Conservation (phyloP, 2,797 vertebrate genomes). For the Coracias cyanogaster region DNA sequence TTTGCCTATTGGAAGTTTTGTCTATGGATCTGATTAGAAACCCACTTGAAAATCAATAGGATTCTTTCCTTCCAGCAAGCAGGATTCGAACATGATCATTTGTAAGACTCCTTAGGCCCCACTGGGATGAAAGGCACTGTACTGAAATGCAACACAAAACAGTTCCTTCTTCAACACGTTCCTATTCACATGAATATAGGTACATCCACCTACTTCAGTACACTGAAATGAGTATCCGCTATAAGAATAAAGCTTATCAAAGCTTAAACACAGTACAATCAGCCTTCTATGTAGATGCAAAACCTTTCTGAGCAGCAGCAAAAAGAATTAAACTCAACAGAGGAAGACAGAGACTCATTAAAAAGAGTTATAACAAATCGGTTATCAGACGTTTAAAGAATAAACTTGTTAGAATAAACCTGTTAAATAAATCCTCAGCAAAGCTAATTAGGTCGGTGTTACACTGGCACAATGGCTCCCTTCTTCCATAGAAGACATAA, state of each 20-base stretch:
- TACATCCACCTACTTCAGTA: conserved; percentile 40
- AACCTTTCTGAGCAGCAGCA: conserved; percentile 44
- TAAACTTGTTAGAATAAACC: conserved; percentile 78
- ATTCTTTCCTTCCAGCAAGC: not conserved
- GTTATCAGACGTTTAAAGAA: conserved; percentile 77
- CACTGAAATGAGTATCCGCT: conserved; percentile 42
- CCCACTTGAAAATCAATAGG: not conserved
- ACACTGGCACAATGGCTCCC: conserved; percentile 58
- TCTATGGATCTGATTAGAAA: not conserved
- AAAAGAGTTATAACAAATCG: conserved; percentile 72
- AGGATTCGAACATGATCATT: not conserved
- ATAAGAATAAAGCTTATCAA: conserved; percentile 68
- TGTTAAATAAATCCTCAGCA: conserved; percentile 76
- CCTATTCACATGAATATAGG: conserved; percentile 51
- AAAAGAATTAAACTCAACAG: conserved; percentile 68
- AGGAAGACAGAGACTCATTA: conserved; percentile 77
- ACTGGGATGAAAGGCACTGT: conserved; percentile 48
- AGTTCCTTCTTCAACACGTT: conserved; percentile 24
- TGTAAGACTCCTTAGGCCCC: not conserved
- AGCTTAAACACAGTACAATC: conserved; percentile 48
- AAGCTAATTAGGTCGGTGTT: conserved; percentile 76
- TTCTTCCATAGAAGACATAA: conserved; percentile 54
- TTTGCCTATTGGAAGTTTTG: not conserved
- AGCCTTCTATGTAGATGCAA: conserved; percentile 6
- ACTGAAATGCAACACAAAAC: conserved; percentile 33